A percentile compares a stretch with the other conserved stretches of the same genome.
phyloP scores from a whole-genome alignment of 2,113 vertebrate genomes.

The Callithrix jacchus region DNA sequence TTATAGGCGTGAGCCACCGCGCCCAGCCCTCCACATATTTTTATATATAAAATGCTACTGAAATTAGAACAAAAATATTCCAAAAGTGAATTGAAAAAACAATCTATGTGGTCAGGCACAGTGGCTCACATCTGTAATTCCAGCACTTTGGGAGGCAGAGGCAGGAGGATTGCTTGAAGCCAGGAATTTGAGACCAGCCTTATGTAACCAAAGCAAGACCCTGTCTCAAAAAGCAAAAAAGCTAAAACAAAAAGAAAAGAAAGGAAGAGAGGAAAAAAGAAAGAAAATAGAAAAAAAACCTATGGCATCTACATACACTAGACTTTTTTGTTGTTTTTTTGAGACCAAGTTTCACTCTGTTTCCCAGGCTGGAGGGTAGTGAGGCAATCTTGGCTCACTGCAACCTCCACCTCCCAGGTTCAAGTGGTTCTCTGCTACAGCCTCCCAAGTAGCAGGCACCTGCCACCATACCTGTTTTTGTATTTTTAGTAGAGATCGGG shows the following conservation, averaged over 20 bases:
- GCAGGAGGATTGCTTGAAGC: neutral
- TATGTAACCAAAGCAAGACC: neutral
- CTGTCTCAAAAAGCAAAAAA: neutral
- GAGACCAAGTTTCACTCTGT: no score
- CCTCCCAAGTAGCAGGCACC: no score
- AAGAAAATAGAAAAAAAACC: neutral
- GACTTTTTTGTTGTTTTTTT: neutral
- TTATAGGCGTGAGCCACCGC: no score
- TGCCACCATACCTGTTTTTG: no score
- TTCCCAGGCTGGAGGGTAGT: no score
- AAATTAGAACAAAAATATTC: conserved; percentile 44
- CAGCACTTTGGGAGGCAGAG: neutral
- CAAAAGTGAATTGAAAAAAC: neutral
- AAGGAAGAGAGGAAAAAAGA: no score
- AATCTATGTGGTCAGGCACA: neutral
- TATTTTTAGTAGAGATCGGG: no score
- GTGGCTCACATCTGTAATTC: neutral
- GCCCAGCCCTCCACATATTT: neutral
- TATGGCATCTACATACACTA: neutral
- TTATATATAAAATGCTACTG: conserved; percentile 4
- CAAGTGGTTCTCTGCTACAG: no score
- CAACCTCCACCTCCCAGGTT: no score
- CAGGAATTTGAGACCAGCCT: neutral
- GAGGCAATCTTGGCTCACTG: no score
- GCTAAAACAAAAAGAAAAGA: no score